Conservation (phyloP, 1,140 invertebrate genomes). For the Brachionus sp. region DNA sequence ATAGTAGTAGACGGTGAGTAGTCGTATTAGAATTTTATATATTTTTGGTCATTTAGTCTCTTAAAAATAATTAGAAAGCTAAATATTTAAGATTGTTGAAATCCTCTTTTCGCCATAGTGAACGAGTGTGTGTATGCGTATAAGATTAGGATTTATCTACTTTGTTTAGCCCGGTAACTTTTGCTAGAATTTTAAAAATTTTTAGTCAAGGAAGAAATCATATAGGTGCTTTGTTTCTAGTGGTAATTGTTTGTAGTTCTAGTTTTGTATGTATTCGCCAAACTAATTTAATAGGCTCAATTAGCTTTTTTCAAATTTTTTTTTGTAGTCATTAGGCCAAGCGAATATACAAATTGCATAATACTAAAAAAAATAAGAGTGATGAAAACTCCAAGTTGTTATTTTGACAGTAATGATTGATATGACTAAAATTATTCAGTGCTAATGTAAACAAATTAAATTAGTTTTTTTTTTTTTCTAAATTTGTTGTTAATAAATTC, state of each 20-base stretch:
- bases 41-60: slow-evolving; percentile 6
- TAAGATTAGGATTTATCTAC: not conserved
- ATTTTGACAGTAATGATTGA: not conserved
- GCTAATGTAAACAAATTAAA: slow-evolving; percentile 17
- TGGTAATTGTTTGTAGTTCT: slow-evolving; percentile 2
- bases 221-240: not conserved
- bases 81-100: not conserved
- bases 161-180: not conserved
- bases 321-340: not conserved
- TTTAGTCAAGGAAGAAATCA: not conserved
- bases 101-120: not conserved
- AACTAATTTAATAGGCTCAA: not conserved
- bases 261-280: slow-evolving; percentile 11
- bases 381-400: not conserved
- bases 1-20: not conserved
- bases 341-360: slow-evolving; percentile 6
- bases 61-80: not conserved
- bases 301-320: not conserved
- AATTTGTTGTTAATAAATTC: not conserved
- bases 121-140: not conserved
- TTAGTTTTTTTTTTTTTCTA: not conserved
- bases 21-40: not conserved
- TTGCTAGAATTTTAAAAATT: not conserved
- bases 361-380: not conserved
- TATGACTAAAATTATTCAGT: not conserved